Evolutionary conservation across 2,113 vertebrate species (phyloP), one percentile per base, ranked within the genome.

Genomic region (Echinops telfairi): DNA sequence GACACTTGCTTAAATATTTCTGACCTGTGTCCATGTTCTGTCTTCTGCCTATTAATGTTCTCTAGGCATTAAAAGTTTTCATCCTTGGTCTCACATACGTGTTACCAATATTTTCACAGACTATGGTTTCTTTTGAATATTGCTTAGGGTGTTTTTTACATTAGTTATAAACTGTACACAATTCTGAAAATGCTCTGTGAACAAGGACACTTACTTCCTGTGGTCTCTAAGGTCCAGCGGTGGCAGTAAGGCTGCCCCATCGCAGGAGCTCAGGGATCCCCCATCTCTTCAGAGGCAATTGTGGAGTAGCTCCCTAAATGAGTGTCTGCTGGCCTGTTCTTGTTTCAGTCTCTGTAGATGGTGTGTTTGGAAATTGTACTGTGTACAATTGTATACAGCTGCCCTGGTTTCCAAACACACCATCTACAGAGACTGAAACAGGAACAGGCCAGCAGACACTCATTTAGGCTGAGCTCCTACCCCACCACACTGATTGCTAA

Each of bases 11-110:
- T 88, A 96, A 83, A 81, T 87, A 58, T 83, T 89, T 78, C 29
- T 36, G 92, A 75, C 4, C 20, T 78, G 20, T 86, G 86, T 71
- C 11, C 47, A 68, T 92, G 58, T 82, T 88, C 86, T 90, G 70
- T 76, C 79, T 83, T 83, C 6, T 17, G 2, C 75, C 38, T 90
- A 36, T 66, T 92, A 77, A 86, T 92, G 83, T 43, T 86, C 40
- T 75, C 91, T 91, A 82, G 22, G 6, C 64, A 86, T 86, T 83
- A 85, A 70, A 90, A 88, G 88, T 86, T 75, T 73, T 71, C 7
- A 62, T 83, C 68, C 87, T 89, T 94, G 68, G 8, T 77, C 82
- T 89, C 73, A n/a, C 29, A 25, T 86, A 83, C n/a, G 25, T 93
- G 23, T 57, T 91, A 23, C 19, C 77, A 93, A 33, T 89, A 82